Conservation (phyloP, 2,113 vertebrate genomes). For the Argyrosomus japonicus region DNA sequence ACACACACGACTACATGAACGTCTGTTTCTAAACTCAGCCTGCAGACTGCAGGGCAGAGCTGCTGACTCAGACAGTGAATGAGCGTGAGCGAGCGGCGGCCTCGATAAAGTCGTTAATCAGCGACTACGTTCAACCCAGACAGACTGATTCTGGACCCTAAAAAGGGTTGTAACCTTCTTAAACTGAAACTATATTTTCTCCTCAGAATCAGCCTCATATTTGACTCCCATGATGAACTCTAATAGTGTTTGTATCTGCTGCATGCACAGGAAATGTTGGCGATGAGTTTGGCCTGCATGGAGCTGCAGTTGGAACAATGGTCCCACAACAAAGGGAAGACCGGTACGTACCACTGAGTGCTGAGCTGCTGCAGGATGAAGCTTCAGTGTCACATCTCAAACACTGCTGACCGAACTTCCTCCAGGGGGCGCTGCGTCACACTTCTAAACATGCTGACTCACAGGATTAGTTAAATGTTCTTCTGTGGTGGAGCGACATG, state of each 20-base stretch:
- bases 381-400: neutral
- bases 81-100: too few relatives aligned
- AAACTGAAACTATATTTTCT: neutral
- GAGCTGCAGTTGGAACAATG: slow-evolving; percentile 96
- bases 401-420: neutral
- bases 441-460: neutral
- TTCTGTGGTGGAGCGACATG: neutral
- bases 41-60: too few relatives aligned
- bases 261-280: slow-evolving; percentile 91
- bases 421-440: neutral
- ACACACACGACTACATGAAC: neutral
- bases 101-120: too few relatives aligned
- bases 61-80: too few relatives aligned
- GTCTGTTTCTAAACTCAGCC: too few relatives aligned
- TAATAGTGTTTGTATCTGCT: slow-evolving; percentile 19
- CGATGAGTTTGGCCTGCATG: slow-evolving; percentile 96
- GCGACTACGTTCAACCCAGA: too few relatives aligned
- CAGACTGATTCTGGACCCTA: too few relatives aligned
- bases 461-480: neutral
- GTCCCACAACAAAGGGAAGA: slow-evolving; percentile 92
- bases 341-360: slow-evolving; percentile 79
- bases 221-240: neutral
- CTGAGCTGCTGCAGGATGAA: neutral
- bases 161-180: neutral
- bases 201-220: neutral